Conservation (phyloP, 2,113 vertebrate species). For the Tragelaphus strepsiceros region DNA sequence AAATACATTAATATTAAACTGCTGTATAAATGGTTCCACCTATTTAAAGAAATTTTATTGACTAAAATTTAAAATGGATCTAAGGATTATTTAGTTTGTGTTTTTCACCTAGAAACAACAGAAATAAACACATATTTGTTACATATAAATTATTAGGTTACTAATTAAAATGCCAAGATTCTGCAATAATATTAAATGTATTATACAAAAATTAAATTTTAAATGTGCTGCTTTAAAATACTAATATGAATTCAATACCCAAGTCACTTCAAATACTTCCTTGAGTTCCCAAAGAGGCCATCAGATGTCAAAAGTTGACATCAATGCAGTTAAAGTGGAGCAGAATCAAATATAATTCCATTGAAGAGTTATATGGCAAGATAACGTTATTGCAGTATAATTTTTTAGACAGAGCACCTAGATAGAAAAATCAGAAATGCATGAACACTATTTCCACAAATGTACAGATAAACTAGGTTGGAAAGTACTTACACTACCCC, state of each 20-base stretch:
- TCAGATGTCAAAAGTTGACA: background rate
- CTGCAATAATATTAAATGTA: background rate
- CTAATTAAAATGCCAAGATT: background rate
- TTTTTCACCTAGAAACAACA: no score
- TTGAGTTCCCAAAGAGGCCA: background rate
- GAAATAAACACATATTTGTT: no score
- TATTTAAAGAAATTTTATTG: no score
- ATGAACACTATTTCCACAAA: background rate
- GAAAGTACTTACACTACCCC: background rate
- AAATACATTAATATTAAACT: background rate
- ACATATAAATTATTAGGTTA: background rate
- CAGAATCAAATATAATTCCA: background rate
- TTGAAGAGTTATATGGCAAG: background rate
- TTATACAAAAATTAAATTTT: background rate
- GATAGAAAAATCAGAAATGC: background rate
- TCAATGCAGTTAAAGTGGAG: background rate
- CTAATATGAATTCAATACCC: background rate
- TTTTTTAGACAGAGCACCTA: background rate
- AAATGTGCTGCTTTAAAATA: background rate
- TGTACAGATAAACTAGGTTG: background rate
- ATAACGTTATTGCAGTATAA: background rate
- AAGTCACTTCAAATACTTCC: background rate
- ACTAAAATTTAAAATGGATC: no score
- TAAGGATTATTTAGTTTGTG: no score
- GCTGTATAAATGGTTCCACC: no score